A percentile compares a stretch with the other conserved stretches of the same genome.
These are phyloP conservation scores for Colinus virginianus DNA, from an alignment of 2,113 vertebrate species.

Conservation along the genomic window DNA sequence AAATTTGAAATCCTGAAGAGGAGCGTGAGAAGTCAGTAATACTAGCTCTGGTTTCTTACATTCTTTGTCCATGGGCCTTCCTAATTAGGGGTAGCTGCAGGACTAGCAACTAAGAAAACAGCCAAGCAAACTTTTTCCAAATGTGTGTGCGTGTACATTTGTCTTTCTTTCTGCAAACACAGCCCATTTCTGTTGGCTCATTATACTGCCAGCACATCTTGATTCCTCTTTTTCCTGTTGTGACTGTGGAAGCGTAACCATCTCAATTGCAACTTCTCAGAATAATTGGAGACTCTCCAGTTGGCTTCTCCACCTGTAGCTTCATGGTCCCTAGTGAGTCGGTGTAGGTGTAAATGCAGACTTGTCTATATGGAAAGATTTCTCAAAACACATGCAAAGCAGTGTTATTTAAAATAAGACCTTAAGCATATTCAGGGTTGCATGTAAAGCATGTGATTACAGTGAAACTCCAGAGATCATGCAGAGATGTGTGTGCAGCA, in stretches of 20 bases:
- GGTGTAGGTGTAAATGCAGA: not conserved
- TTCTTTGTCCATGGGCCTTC: constrained; percentile 23
- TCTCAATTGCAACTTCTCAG: not conserved
- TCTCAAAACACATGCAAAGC: not conserved
- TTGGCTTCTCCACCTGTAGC: constrained; percentile 11
- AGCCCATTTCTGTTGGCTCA: not conserved
- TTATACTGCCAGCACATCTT: constrained; percentile 28
- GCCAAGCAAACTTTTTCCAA: not conserved
- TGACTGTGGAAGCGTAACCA: not conserved
- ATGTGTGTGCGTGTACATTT: not conserved
- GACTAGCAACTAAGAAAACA: not conserved
- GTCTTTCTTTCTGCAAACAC: not conserved
- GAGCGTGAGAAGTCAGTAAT: constrained; percentile 1
- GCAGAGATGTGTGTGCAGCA: rapidly evolving
- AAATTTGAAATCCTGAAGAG: constrained; percentile 1
- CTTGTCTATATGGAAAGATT: not conserved
- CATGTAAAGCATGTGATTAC: not conserved
- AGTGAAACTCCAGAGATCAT: not conserved
- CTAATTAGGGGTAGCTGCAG: constrained; percentile 1
- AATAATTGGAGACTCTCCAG: constrained; percentile 45
- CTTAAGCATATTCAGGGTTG: not conserved
- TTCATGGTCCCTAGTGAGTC: not conserved
- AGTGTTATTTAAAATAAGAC: not conserved
- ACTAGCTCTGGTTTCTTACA: not conserved
- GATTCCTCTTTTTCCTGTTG: constrained; percentile 2